Evolutionary conservation across 2,888 invertebrate genomes (phyloP).

Genomic region (Spisula solida): DNA sequence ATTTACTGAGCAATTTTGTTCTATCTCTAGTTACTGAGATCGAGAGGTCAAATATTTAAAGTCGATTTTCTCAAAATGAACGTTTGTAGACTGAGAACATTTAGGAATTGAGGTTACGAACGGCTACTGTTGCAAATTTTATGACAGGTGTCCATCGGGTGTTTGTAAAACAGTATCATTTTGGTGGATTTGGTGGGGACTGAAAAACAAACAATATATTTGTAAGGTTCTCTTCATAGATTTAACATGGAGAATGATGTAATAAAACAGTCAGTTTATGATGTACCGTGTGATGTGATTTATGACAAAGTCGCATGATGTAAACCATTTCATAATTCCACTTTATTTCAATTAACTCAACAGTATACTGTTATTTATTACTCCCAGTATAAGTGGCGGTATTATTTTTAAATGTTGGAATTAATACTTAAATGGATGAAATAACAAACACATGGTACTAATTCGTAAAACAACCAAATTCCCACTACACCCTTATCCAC

Average conservation of each 20-base stretch:
- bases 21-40: too few species aligned
- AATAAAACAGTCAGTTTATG: not conserved
- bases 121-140: too few species aligned
- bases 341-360: not conserved
- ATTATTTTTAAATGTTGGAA: too few species aligned
- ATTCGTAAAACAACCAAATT: not conserved
- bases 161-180: too few species aligned
- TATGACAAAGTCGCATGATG: not conserved
- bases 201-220: too few species aligned
- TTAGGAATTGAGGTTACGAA: too few species aligned
- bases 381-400: not conserved
- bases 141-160: too few species aligned
- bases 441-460: not conserved
- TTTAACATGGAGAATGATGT: not conserved
- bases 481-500: not conserved
- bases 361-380: not conserved
- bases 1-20: too few species aligned
- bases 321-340: not conserved
- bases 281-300: not conserved
- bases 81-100: too few species aligned
- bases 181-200: too few species aligned
- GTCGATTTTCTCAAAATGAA: too few species aligned
- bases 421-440: not conserved
- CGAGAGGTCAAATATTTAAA: too few species aligned
- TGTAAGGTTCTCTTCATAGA: not conserved